A percentile compares a stretch with the other conserved stretches of the same genome.
phyloP scores from a whole-genome alignment of 2,888 invertebrate genomes.

The Diadromus collaris region DNA sequence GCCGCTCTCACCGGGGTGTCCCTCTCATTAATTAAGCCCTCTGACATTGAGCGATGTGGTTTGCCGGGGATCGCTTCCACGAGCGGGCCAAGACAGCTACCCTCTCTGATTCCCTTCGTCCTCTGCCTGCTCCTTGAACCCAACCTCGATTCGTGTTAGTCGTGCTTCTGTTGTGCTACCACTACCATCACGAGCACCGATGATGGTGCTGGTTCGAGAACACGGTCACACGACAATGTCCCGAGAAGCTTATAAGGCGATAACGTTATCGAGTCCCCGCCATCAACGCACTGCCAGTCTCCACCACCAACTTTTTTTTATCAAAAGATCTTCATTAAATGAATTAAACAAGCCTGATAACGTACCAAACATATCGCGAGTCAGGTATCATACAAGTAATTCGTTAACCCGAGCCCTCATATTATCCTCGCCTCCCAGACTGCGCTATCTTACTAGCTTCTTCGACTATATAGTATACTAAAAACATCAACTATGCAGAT shows the following conservation, averaged over 20 bases:
- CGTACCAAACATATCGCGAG: conserved; percentile 8
- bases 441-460: neutral
- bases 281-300: conserved; percentile 3
- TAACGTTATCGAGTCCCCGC: conserved; percentile 23
- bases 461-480: neutral
- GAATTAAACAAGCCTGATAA: conserved; percentile 39
- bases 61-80: conserved; percentile 53
- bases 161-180: neutral
- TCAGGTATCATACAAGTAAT: conserved; percentile 14
- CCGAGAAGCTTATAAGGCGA: conserved; percentile 33
- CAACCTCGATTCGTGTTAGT: conserved; percentile 39
- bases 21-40: conserved; percentile 66
- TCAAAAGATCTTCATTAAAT: conserved; percentile 46
- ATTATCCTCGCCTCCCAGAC: conserved; percentile 14
- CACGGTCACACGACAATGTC: conserved; percentile 24
- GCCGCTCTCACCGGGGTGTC: conserved; percentile 58
- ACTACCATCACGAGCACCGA: neutral
- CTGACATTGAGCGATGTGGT: conserved; percentile 67
- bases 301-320: conserved; percentile 12
- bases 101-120: conserved; percentile 8
- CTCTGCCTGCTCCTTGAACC: conserved; percentile 34
- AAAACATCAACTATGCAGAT: neutral
- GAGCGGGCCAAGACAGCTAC: conserved; percentile 25
- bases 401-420: conserved; percentile 27
- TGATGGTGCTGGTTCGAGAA: conserved; percentile 12